Base-by-base conservation (phyloP, 2,113 vertebrate species). In the Syngnathoides biaculeatus region DNA sequence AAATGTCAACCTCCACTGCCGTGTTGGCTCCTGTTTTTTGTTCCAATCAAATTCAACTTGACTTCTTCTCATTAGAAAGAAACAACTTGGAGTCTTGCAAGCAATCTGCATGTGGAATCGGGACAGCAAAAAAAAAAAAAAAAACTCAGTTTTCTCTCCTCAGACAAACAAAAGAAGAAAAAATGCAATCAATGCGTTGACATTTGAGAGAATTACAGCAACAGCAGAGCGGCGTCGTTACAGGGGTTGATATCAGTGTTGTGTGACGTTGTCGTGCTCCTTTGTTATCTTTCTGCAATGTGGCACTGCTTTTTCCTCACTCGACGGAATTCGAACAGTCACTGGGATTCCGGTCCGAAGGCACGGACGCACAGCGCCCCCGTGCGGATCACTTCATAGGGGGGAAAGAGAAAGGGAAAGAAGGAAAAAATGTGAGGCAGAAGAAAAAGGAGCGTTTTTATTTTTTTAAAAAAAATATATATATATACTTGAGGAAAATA, bases 311-410 rank as follows among this genome's bases (percentile, higher is more conserved):
- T 62, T 62, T 62, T 62, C 13, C 55, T 42, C 61, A 30, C 71
- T 62, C 26, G 22, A 20, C 53, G 22, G 9, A 26, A 50, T 38
- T 20, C 14, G 48, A 45, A 64, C 59, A 11, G 14, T 20, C 26
- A 27, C 63, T 50, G 14, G 12, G 43, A 17, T 15, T 35, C 30
- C 35, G 8, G 11, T 8, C 2, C 17, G 20, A 66, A 81, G 68
- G 7, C 69, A 68, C 45, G 84, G 84, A 83, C 86, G 40, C 85
- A 90, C 77, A 92, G 92, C 91, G 91, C 91, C 92, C 77, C 87
- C 90, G 80, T 72, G 90, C 87, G 88, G 87, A 79, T 78, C 22
- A 7, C 30, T 30, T n/a, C 45, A 43, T 48, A 52, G 12, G 38
- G 69, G 4, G 4, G 39, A 47, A 47, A 56, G 24, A 53, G 9